These are phyloP conservation scores for Ennomos fuscantarius DNA, from an alignment of 2,888 invertebrate species.

Conservation along the genomic window DNA sequence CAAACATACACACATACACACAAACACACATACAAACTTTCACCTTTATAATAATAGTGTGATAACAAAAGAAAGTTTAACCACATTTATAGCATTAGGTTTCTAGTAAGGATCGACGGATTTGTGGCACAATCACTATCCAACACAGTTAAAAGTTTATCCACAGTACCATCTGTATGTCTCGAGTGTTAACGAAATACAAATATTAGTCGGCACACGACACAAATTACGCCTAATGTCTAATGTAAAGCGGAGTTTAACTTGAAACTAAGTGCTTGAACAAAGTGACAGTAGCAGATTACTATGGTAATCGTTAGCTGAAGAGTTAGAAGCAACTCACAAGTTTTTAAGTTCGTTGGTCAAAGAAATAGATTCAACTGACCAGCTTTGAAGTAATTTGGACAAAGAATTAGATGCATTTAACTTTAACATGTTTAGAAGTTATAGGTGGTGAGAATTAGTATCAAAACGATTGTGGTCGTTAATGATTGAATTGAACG, in stretches of 20 bases:
- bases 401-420: conserved; percentile 42
- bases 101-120: too few species aligned
- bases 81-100: too few species aligned
- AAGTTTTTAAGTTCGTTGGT: conserved; percentile 29
- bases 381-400: conserved; percentile 28
- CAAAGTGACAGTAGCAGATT: conserved; percentile 74
- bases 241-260: conserved; percentile 78
- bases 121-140: too few species aligned
- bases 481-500: conserved; percentile 24
- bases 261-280: conserved; percentile 80
- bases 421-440: conserved; percentile 24
- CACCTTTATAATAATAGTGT: too few species aligned
- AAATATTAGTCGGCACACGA: conserved; percentile 77
- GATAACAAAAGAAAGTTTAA: too few species aligned
- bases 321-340: conserved; percentile 34
- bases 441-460: conserved; percentile 42
- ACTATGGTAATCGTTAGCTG: conserved; percentile 46
- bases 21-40: too few species aligned
- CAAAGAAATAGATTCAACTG: conserved; percentile 42
- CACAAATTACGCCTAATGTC: conserved; percentile 83
- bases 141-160: conserved; percentile 24
- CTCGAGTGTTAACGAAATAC: conserved; percentile 78
- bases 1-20: too few species aligned
- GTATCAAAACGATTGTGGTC: conserved; percentile 37
- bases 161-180: conserved; percentile 51